Evolutionary conservation across 2,113 vertebrate species (phyloP).

Genomic region (Lates calcarifer): DNA sequence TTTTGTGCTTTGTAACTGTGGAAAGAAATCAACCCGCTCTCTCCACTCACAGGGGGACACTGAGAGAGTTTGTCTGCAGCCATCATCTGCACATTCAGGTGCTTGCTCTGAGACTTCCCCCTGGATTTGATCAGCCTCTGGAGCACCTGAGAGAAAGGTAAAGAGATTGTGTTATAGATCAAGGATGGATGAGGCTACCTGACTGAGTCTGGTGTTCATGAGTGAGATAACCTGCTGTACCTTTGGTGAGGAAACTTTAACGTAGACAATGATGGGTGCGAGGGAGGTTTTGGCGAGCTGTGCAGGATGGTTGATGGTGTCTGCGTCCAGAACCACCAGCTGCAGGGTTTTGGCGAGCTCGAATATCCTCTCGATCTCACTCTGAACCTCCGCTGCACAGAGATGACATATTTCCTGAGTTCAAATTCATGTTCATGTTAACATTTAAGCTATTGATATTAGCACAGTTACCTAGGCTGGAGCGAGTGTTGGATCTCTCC

Average conservation of each 20-base stretch:
- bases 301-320: constrained; percentile 97
- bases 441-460: background rate
- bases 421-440: background rate
- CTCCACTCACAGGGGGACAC: constrained; percentile 92
- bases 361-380: constrained; percentile 97
- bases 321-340: constrained; percentile 94
- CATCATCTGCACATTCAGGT: constrained; percentile 98
- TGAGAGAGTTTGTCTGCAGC: constrained; percentile 95
- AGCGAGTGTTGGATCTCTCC: constrained; percentile 94
- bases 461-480: constrained; percentile 95
- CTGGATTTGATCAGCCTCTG: constrained; percentile 95
- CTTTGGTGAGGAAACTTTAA: constrained; percentile 98
- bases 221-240: constrained; percentile 68
- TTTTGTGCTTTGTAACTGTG: background rate
- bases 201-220: fast-evolving
- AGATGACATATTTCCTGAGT: constrained; percentile 5
- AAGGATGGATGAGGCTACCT: background rate
- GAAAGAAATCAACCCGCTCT: background rate
- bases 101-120: constrained; percentile 97
- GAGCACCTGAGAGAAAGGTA: constrained; percentile 86
- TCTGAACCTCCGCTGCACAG: constrained; percentile 93
- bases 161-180: background rate
- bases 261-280: constrained; percentile 95
- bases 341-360: constrained; percentile 97
- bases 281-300: constrained; percentile 97